These are phyloP conservation scores for Formicarius rufipectus DNA, from an alignment of 2,113 vertebrate genomes.

Conservation along the genomic window DNA sequence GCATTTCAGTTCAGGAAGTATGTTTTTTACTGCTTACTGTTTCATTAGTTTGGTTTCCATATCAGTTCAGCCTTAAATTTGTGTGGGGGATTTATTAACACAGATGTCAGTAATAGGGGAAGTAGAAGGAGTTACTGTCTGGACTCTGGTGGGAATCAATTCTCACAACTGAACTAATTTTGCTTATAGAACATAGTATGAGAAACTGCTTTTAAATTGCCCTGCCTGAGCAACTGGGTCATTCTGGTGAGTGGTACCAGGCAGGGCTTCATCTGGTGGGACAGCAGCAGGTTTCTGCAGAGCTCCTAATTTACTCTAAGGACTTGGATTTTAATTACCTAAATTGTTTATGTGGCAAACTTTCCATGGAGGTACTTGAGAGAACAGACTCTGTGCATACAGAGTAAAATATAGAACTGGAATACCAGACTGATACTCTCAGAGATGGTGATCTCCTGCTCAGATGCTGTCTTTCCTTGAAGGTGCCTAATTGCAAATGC, in stretches of 20 bases:
- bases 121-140: background rate
- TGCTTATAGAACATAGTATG: background rate
- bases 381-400: background rate
- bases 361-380: background rate
- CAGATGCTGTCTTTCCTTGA: background rate
- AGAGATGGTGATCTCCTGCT: background rate
- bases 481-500: background rate
- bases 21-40: background rate
- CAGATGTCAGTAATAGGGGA: background rate
- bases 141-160: background rate
- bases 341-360: background rate
- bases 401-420: background rate
- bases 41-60: background rate
- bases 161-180: background rate
- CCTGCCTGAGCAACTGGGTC: background rate
- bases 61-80: background rate
- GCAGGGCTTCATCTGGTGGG: background rate
- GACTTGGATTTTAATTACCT: background rate
- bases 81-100: background rate
- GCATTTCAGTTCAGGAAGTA: background rate
- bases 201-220: background rate
- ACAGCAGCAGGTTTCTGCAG: background rate
- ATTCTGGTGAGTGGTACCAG: background rate
- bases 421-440: background rate
- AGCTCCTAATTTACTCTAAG: background rate